phyloP scores from a whole-genome alignment of 2,888 invertebrate species.

The Euzophera pinguis region DNA sequence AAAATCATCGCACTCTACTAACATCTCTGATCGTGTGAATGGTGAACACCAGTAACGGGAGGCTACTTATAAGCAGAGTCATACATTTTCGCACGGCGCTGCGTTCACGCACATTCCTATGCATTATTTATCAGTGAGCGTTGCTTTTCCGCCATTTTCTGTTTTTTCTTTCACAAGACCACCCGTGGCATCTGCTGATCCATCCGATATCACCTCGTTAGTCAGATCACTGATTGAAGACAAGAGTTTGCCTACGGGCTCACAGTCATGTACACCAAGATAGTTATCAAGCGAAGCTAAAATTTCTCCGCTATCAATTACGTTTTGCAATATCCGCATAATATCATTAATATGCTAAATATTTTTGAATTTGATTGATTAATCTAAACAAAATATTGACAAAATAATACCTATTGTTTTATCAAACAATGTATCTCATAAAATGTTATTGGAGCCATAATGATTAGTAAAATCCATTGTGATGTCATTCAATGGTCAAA shows the following conservation, averaged over 20 bases:
- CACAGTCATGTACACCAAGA: constrained; percentile 4
- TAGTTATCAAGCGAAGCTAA: background rate
- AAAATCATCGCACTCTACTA: background rate
- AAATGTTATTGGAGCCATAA: background rate
- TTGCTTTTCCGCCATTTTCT: constrained; percentile 64
- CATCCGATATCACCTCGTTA: constrained; percentile 32
- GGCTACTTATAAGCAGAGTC: constrained; percentile 11
- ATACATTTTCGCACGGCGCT: constrained; percentile 54
- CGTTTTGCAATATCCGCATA: background rate
- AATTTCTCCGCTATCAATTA: constrained; percentile 1
- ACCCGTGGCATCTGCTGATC: constrained; percentile 31
- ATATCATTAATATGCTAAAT: background rate
- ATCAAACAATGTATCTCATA: background rate
- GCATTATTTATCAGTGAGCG: constrained; percentile 64
- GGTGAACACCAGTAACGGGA: constrained; percentile 3
- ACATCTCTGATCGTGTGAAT: constrained; percentile 4
- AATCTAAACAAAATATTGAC: background rate
- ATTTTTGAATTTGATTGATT: background rate
- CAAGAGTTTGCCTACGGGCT: constrained; percentile 1
- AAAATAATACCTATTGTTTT: constrained; percentile 1
- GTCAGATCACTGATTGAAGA: constrained; percentile 15
- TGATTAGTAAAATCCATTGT: background rate
- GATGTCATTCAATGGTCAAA: background rate
- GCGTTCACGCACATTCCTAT: constrained; percentile 52
- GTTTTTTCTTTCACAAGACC: constrained; percentile 45